A percentile compares a stretch with the other conserved stretches of the same genome.
These are phyloP conservation scores for Pteronotus mesoamericanus DNA, from an alignment of 2,797 vertebrate species.

Conservation along the genomic window DNA sequence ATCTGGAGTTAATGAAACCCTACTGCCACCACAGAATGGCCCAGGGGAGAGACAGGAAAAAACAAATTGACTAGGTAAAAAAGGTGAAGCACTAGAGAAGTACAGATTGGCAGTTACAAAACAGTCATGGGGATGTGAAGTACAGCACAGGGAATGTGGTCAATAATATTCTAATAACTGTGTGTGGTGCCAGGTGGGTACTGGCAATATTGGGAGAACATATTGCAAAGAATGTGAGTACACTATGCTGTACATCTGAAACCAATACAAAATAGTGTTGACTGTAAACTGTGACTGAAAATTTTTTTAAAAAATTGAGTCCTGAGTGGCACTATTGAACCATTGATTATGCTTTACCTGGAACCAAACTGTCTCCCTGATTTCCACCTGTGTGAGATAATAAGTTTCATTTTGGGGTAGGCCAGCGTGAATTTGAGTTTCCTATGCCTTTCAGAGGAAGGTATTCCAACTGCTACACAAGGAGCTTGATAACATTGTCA, in stretches of 20 bases:
- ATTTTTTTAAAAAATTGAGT: not conserved
- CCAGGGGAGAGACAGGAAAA: rapidly evolving
- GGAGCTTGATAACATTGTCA: not conserved
- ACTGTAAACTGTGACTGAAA: too few relatives aligned
- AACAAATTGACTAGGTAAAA: not conserved
- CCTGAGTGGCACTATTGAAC: not conserved
- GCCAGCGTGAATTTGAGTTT: not conserved
- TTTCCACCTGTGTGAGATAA: not conserved
- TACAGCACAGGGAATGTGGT: not conserved
- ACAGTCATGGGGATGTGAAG: too few relatives aligned
- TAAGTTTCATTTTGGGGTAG: not conserved
- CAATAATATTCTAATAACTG: not conserved
- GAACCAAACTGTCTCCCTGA: not conserved
- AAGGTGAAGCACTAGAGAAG: not conserved
- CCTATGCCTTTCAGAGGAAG: not conserved
- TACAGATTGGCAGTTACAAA: not conserved
- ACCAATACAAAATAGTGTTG: not conserved
- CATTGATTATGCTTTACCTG: not conserved
- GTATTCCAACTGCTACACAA: not conserved
- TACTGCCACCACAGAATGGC: not conserved
- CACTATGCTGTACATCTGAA: not conserved
- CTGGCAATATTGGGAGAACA: not conserved
- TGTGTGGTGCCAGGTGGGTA: not conserved
- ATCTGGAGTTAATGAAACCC: not conserved
- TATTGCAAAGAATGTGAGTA: not conserved